Percentiles rank a stretch among this genome's conserved stretches.
These are phyloP conservation scores for Dermatemys mawii DNA, from an alignment of 2,113 vertebrate genomes.

Conservation along the genomic window DNA sequence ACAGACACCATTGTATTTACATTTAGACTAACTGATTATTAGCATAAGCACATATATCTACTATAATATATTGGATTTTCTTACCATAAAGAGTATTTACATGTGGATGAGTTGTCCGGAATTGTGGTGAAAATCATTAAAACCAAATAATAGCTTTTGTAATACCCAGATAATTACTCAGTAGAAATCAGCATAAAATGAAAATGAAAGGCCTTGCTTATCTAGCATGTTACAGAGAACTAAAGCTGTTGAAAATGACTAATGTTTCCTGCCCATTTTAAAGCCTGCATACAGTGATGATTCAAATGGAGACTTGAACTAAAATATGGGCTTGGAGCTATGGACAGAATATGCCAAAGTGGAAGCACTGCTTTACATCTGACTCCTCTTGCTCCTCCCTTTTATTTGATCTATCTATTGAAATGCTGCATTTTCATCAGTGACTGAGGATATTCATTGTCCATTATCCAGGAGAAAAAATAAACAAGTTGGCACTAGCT, in stretches of 20 bases:
- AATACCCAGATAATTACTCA: background rate
- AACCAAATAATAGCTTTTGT: background rate
- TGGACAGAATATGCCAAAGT: background rate
- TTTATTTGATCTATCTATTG: accelerated
- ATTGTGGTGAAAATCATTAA: background rate
- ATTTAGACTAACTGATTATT: background rate
- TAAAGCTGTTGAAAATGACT: background rate
- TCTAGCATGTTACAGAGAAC: accelerated
- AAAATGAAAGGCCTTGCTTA: background rate
- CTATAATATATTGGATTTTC: background rate
- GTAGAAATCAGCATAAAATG: background rate
- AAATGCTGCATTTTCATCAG: accelerated
- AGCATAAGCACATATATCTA: background rate
- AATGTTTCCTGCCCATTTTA: background rate
- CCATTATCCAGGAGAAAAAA: background rate
- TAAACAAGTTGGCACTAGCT: background rate
- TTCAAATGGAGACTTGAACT: background rate
- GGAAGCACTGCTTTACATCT: accelerated
- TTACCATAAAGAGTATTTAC: background rate
- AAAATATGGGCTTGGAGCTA: background rate
- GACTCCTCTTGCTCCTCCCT: background rate
- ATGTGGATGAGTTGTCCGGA: background rate
- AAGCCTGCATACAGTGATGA: background rate
- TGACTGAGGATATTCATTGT: background rate
- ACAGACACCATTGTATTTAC: background rate